phyloP scores from a whole-genome alignment of 1,140 invertebrate species.

The Mizuhopecten yessoensis region DNA sequence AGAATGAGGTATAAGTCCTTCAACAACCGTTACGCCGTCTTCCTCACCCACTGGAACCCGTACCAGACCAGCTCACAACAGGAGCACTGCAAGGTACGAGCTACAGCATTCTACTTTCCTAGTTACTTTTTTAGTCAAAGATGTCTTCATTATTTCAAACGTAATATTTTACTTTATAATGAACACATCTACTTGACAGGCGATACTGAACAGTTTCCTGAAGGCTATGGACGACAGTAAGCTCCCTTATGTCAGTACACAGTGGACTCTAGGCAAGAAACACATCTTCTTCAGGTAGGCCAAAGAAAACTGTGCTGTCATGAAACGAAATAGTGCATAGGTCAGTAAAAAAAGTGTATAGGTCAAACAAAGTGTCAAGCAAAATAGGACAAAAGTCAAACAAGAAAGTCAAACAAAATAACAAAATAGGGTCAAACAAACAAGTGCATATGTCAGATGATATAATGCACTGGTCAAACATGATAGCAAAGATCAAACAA shows the following conservation, averaged over 20 bases:
- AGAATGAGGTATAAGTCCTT: slow-evolving; percentile 98
- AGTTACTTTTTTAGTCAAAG: too few relatives aligned
- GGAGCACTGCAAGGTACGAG: slow-evolving; percentile 66
- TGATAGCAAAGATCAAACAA: too few relatives aligned
- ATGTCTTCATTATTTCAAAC: too few relatives aligned
- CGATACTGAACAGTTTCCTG: slow-evolving; percentile 88
- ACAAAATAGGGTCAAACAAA: too few relatives aligned
- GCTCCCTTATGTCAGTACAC: slow-evolving; percentile 86
- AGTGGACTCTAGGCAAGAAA: slow-evolving; percentile 95
- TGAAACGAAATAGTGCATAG: too few relatives aligned
- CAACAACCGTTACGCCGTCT: slow-evolving; percentile 90
- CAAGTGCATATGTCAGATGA: too few relatives aligned
- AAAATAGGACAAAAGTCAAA: too few relatives aligned
- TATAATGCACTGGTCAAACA: too few relatives aligned
- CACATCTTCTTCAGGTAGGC: slow-evolving; percentile 92
- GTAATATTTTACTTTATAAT: background rate
- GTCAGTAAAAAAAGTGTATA: too few relatives aligned
- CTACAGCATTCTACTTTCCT: too few relatives aligned
- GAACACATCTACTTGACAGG: slow-evolving; percentile 79
- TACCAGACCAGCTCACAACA: slow-evolving; percentile 56
- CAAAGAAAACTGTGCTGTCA: background rate
- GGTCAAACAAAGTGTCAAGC: background rate
- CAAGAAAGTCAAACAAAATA: too few relatives aligned
- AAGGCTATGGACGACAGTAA: slow-evolving; percentile 81
- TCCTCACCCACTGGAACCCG: slow-evolving; percentile 55